Evolutionary conservation across 2,113 vertebrate genomes (phyloP), one percentile per base, ranked within the genome.

Genomic region (Lepisosteus oculatus): DNA sequence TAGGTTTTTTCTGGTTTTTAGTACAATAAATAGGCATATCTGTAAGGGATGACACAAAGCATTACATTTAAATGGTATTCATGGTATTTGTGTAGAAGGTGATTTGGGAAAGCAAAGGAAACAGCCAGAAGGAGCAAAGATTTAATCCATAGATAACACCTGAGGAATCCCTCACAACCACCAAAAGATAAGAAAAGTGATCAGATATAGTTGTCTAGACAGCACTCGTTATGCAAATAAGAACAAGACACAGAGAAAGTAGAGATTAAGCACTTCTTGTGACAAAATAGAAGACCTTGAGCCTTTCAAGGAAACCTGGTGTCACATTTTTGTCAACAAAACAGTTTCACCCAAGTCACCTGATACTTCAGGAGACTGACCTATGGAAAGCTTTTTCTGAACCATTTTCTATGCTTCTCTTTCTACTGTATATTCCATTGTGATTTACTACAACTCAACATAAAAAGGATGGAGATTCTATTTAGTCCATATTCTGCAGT

Each of bases 161-260:
- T 11, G 84, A 84, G 11, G 57, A 84, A 78, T 76, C 79, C 79
- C 72, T 80, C 81, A 78, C 85, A 85, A 77, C 78, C 69, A 82
- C 71, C 77, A 78, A 75, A 80, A 78, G 85, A 86, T 85, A 86
- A 4, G 29, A 87, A 78, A 76, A 79, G 65, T 79, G 77, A 84
- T 83, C 78, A 88, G 85, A 87, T 86, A 83, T 80, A 82, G 75
- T 71, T 76, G 75, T 68, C 81, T 72, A 68, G 81, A 85, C 85
- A 84, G 79, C 74, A 80, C 79, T 83, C 80, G 86, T 87, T 84
- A 80, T 85, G 72, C 78, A 6, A 47, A 61, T 51, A 59, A 6
- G n/a, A 59, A 76, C 77, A 81, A 86, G 84, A 87, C 80, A 85
- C 86, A 88, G 85, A 79, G 86, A 89, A 89, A 90, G 89, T 89